Conservation (phyloP, 64 coral and sea anemone genomes). For the Orbicella faveolata region DNA sequence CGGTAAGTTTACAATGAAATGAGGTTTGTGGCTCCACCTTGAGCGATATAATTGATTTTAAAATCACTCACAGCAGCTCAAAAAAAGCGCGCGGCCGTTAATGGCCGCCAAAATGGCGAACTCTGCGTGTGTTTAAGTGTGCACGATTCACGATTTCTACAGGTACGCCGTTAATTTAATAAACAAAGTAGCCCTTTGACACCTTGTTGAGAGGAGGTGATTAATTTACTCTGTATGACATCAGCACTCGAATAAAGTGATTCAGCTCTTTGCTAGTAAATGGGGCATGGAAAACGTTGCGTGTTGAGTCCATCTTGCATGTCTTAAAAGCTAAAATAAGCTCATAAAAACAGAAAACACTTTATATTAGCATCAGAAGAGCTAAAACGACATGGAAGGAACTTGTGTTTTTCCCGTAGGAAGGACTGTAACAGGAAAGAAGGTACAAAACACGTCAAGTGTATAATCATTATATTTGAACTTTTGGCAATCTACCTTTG, state of each 20-base stretch:
- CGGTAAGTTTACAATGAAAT: background rate
- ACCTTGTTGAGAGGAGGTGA: conserved; percentile 1
- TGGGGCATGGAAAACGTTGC: background rate
- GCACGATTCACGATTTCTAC: background rate
- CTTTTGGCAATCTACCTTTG: no score
- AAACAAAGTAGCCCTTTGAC: conserved; percentile 14
- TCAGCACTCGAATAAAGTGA: conserved; percentile 5
- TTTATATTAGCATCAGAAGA: background rate
- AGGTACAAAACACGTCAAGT: background rate
- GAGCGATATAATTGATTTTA: background rate
- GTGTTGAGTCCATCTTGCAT: background rate
- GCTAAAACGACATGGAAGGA: background rate
- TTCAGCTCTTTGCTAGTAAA: background rate
- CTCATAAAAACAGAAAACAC: background rate
- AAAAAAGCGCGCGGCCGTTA: background rate
- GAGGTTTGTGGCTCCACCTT: background rate
- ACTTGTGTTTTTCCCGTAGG: background rate
- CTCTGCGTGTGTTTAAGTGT: background rate
- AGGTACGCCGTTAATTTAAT: conserved; percentile 16
- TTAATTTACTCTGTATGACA: conserved; percentile 43
- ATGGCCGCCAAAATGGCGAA: background rate
- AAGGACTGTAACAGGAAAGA: background rate
- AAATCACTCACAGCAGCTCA: background rate
- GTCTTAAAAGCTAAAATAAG: background rate
- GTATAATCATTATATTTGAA: no score